phyloP scores from a whole-genome alignment of 1,140 invertebrate species.

The Monochamus saltuarius region DNA sequence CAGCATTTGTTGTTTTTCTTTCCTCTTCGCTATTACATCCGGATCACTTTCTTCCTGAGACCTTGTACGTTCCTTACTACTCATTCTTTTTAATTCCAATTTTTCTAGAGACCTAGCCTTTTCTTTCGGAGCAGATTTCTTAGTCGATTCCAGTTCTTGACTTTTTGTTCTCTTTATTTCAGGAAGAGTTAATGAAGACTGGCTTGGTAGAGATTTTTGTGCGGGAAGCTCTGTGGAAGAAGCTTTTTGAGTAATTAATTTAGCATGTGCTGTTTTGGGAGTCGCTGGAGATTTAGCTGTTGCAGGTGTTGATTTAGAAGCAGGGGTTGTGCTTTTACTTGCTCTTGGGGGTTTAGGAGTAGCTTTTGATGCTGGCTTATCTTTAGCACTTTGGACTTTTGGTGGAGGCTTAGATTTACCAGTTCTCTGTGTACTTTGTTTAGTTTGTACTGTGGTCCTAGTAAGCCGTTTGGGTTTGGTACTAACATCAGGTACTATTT shows the following conservation, averaged over 20 bases:
- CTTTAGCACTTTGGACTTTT: slow-evolving; percentile 15
- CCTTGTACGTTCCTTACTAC: slow-evolving; percentile 66
- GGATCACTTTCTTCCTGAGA: slow-evolving; percentile 68
- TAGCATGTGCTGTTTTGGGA: slow-evolving; percentile 12
- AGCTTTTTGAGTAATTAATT: slow-evolving; percentile 24
- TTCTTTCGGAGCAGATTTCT: slow-evolving; percentile 60
- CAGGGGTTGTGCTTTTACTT: background rate
- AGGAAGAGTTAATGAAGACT: slow-evolving; percentile 55
- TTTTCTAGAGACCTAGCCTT: slow-evolving; percentile 66
- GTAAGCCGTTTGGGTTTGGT: slow-evolving; percentile 34
- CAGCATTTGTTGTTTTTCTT: slow-evolving; percentile 68
- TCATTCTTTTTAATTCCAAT: slow-evolving; percentile 59
- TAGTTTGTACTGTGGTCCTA: slow-evolving; percentile 19
- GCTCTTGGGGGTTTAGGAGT: slow-evolving; percentile 14
- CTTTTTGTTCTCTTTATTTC: slow-evolving; percentile 64
- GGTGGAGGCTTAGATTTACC: slow-evolving; percentile 24
- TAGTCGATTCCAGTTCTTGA: slow-evolving; percentile 60
- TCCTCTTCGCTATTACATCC: slow-evolving; percentile 66
- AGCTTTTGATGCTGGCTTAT: slow-evolving; percentile 9
- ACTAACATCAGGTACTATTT: slow-evolving; percentile 61
- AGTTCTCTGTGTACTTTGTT: slow-evolving; percentile 11
- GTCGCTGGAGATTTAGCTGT: background rate
- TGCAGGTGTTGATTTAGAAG: slow-evolving; percentile 16
- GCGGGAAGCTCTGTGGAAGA: slow-evolving; percentile 14
- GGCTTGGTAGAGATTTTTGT: slow-evolving; percentile 52